These are phyloP conservation scores for Microplitis demolitor DNA, from an alignment of 1,140 invertebrate genomes.

Conservation along the genomic window DNA sequence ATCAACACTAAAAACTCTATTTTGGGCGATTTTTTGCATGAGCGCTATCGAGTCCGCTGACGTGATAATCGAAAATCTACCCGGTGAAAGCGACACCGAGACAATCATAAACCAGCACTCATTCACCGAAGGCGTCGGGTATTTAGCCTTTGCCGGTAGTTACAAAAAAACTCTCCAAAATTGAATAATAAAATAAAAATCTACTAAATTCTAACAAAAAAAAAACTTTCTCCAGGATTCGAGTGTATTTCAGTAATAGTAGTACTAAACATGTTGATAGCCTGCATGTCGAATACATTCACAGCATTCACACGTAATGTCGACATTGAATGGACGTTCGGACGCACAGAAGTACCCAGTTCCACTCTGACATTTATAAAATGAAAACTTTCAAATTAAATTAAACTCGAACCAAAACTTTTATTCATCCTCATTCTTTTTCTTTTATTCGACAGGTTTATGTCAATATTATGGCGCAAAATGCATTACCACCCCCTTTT, in stretches of 20 bases:
- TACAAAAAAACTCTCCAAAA: neutral
- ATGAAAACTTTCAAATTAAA: too few relatives aligned
- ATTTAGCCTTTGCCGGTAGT: conserved; percentile 66
- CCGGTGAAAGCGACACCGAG: conserved; percentile 54
- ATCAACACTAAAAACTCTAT: conserved; percentile 72
- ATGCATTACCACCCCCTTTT: conserved; percentile 64
- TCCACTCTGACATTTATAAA: too few relatives aligned
- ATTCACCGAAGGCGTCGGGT: conserved; percentile 68
- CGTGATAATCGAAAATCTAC: conserved; percentile 67
- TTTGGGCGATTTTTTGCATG: conserved; percentile 79
- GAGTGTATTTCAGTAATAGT: conserved; percentile 74
- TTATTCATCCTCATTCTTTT: neutral
- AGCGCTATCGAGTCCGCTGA: conserved; percentile 69
- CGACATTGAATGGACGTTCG: conserved; percentile 67
- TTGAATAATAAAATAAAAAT: too few relatives aligned
- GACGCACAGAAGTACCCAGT: conserved; percentile 58
- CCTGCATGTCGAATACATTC: conserved; percentile 77
- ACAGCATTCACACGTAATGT: conserved; percentile 69
- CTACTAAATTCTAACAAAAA: neutral
- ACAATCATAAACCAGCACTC: conserved; percentile 63
- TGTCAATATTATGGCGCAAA: conserved; percentile 64
- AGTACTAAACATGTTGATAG: conserved; percentile 79
- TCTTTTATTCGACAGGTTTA: conserved; percentile 54
- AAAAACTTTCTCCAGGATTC: conserved; percentile 55
- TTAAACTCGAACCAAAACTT: neutral